Evolutionary conservation across 1,140 invertebrate species (phyloP), one percentile per base, ranked within the genome.

Genomic region (Babylonia areolata): DNA sequence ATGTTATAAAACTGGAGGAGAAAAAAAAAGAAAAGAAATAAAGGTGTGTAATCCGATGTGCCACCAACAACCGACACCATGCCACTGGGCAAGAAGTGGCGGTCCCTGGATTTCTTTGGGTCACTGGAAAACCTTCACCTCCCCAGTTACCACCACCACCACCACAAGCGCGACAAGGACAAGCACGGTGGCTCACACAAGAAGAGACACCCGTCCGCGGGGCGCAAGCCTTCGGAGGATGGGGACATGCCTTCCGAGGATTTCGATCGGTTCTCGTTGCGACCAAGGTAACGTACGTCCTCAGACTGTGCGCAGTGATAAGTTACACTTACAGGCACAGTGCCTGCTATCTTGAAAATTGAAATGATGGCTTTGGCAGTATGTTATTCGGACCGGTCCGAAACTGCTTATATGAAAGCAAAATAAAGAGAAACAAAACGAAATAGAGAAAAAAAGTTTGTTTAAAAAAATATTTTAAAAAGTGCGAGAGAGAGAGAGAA

Each of bases 101-200:
- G 88, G 17, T 90, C 89, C 20, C 86, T 90, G 89, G 89, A 90
- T 83, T 80, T 90, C 58, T 88, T 90, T 80, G 89, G 89, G 31
- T 89, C 89, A 2, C 31, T 84, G 39, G 89, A 90, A 35, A 89
- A 82, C 81, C 82, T 90, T 9, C 82, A 84, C 75, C 46, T 77
- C 15, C 42, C 46, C 12, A n/a, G 40, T 31, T 46, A 86, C 69
- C 31, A 37, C 11, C 80, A 75, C 85, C 80, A 86, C 37, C 33
- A 73, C 28, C 69, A 73, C 81, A 58, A 80, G 40, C 33, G 12
- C 54, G 69, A 51, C 73, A 51, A 81, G 12, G 51, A 82, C n/a
- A 73, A 86, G 40, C 35, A 82, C 12, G 40, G 28, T 46, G 79
- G 64, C n/a, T 31, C 73, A 3, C 28, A 42, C 37, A 23, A 82